These are phyloP conservation scores for Scylla paramamosain DNA, from an alignment of 1,140 invertebrate species.

Conservation along the genomic window DNA sequence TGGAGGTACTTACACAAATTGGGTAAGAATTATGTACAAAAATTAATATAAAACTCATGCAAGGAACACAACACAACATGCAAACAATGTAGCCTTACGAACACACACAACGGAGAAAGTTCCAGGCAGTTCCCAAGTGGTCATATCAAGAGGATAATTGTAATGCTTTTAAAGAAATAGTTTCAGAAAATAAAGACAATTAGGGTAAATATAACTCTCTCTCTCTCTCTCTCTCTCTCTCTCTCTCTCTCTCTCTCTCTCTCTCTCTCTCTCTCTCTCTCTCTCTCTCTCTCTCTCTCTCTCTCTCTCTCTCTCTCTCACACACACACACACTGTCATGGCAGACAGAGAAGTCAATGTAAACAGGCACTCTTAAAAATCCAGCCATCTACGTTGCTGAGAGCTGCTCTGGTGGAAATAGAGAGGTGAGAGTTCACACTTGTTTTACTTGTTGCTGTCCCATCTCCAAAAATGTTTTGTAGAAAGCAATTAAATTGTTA, in stretches of 20 bases:
- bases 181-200: too few relatives aligned
- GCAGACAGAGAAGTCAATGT: too few relatives aligned
- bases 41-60: neutral
- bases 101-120: neutral
- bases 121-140: neutral
- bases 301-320: slow-evolving; percentile 1
- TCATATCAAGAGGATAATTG: neutral
- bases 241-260: neutral
- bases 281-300: neutral
- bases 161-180: neutral
- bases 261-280: neutral
- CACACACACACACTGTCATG: neutral
- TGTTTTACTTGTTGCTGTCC: too few relatives aligned
- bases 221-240: too few relatives aligned
- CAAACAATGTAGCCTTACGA: neutral
- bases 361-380: too few relatives aligned
- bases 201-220: too few relatives aligned
- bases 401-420: too few relatives aligned
- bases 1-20: too few relatives aligned
- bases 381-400: too few relatives aligned
- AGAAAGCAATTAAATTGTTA: too few relatives aligned
- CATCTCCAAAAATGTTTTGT: too few relatives aligned
- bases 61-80: neutral
- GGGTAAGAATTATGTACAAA: neutral
- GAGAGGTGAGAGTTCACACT: too few relatives aligned